Evolutionary conservation across 2,797 vertebrate genomes (phyloP), one percentile per base, ranked within the genome.

Genomic region (Falco novaeseelandiae): DNA sequence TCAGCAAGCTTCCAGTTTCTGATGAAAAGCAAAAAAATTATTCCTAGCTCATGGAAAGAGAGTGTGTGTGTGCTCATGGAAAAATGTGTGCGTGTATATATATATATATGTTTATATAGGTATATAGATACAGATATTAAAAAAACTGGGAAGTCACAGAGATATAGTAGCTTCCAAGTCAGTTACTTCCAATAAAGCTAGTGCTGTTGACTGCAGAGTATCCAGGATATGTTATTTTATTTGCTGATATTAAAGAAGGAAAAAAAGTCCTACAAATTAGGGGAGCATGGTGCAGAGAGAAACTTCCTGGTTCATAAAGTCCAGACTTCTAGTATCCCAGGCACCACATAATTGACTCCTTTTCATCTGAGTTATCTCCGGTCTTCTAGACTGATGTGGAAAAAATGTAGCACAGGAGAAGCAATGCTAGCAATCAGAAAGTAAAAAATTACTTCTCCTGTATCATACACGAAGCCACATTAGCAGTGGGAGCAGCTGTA

Each of bases 301-400:
- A 95, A 93, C 79, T 96, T 96, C 85, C 91, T 90, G 88, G 95
- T 76, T 83, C 90, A 36, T 93, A 76, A 96, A 90, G 85, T 72
- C 94, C 90, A 94, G 94, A 90, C 88, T 95, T 72, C 0, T 29
- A 93, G 69, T 90, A 95, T 90, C 83, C 34, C 88, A 95, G 93
- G 91, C 95, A 96, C 93, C 94, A 96, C 61, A 91, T 96, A 95
- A 96, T 85, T 96, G 94, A 88, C 48, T 94, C n/a, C 52, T 83
- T 93, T 96, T 86, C 69, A 93, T 94, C 90, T 90, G 72, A 92
- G 65, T 93, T 95, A 86, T 95, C 79, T 89, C 89, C 23, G 14
- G 40, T 71, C 49, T 87, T 71, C 48, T 52, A 81, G 89, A 93
- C 44, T n/a, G 49, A 93, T 91, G 62, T 55, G 38, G 66, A 65